Evolutionary conservation across 1,140 invertebrate genomes (phyloP), one percentile per base, ranked within the genome.

Genomic region (Oreohelix idahoensis): DNA sequence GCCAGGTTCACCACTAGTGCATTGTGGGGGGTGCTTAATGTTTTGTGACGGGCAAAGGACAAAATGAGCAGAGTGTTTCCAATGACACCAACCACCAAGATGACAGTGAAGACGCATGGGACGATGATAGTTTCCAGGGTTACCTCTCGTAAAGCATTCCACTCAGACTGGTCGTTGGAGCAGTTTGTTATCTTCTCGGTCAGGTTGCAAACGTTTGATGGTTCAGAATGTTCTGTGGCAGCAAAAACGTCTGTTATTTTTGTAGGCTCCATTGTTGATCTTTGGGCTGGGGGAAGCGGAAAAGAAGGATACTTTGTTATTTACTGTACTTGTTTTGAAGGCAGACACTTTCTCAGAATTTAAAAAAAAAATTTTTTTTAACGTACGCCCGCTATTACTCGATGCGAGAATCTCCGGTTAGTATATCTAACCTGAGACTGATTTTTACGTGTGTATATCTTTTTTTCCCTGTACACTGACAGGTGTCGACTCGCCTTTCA

Each of bases 21-120:
- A 91, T 98, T 98, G 17, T 97, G 97, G 0, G 97, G 95, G 91
- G 96, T 97, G 84, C 81, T 85, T 38, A 91, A 58, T 51, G 79
- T 83, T 79, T 86, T 88, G 73, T 89, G 81, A 8, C 84, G 83
- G 76, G 87, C 51, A 36, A 91, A 86, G 79, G 85, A 88, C 63
- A 78, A 94, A 81, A 97, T 96, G 32, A 98, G 93, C 0, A 96
- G 95, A 0, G 96, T 96, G 92, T 98, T 98, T 36, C 97, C 97
- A 0, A 96, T 92, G 0, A 97, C 95, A 0, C 97, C 97, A 13
- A 97, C 95, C 42, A 97, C 92, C 87, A 98, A 96, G 84, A 98
- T 97, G 39, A 97, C 92, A 39, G 95, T 95, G 89, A 98, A 98
- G 11, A 97, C 90, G 4, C 96, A 92, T 0, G 97, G 97, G 23